phyloP scores from a whole-genome alignment of 2,888 invertebrate species.

The Tipula vernalis region DNA sequence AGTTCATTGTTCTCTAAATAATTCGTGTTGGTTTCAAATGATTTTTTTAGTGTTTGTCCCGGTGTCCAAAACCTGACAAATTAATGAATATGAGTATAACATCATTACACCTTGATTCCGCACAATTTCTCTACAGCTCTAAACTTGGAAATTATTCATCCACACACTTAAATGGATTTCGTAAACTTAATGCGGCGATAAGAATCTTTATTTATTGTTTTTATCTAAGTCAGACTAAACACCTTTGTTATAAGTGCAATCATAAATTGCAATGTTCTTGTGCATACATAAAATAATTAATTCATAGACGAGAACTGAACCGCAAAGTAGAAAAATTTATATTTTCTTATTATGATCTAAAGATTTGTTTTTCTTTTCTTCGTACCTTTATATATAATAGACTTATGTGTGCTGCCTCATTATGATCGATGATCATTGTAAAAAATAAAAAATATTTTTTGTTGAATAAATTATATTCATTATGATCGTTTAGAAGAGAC shows the following conservation, averaged over 20 bases:
- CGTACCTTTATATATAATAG: background rate
- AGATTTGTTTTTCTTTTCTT: background rate
- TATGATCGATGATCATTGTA: conserved; percentile 4
- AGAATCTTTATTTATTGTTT: background rate
- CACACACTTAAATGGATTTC: background rate
- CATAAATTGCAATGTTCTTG: background rate
- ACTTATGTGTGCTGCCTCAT: background rate
- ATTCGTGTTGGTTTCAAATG: too few relatives aligned
- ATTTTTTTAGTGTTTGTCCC: too few relatives aligned
- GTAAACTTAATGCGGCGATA: background rate
- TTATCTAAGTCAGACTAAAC: background rate
- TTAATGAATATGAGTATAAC: too few relatives aligned
- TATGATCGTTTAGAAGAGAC: background rate
- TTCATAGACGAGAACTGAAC: conserved; percentile 4
- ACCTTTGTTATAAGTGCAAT: background rate
- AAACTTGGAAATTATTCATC: background rate
- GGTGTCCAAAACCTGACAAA: too few relatives aligned
- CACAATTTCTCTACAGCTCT: background rate
- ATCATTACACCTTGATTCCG: too few relatives aligned
- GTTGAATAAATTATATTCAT: background rate
- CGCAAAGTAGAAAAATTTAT: background rate
- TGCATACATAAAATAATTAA: background rate
- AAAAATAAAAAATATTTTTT: background rate
- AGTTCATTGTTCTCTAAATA: too few relatives aligned
- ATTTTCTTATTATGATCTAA: background rate